These are phyloP conservation scores for Tetragonisca angustula DNA, from an alignment of 2,888 invertebrate genomes.

Conservation along the genomic window DNA sequence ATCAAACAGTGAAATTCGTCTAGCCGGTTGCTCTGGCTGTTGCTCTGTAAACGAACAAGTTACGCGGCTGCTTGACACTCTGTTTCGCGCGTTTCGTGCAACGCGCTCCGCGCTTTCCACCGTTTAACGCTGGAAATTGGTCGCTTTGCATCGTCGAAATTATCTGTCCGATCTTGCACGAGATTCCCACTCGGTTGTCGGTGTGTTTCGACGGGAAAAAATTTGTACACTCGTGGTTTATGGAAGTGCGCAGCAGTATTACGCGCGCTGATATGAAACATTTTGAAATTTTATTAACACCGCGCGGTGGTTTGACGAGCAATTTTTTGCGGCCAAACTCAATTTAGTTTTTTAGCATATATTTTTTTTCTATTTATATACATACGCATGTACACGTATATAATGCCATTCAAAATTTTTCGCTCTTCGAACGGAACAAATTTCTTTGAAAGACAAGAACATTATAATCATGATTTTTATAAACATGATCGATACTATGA, in stretches of 20 bases:
- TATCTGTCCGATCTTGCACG: background rate
- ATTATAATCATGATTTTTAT: too few relatives aligned
- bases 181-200: background rate
- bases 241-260: too few relatives aligned
- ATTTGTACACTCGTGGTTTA: background rate
- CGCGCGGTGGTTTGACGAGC: background rate
- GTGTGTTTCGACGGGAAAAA: background rate
- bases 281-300: too few relatives aligned
- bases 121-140: conserved; percentile 38
- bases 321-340: too few relatives aligned
- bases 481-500: too few relatives aligned
- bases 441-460: too few relatives aligned
- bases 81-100: background rate
- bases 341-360: too few relatives aligned
- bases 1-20: conserved; percentile 47
- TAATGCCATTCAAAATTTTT: too few relatives aligned
- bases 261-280: too few relatives aligned
- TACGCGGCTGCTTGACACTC: background rate
- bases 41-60: conserved; percentile 13
- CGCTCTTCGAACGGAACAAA: too few relatives aligned
- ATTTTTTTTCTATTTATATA: too few relatives aligned
- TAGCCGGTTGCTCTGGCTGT: background rate
- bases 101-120: background rate
- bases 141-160: conserved; percentile 20
- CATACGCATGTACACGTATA: too few relatives aligned